These are phyloP conservation scores for Lerema accius DNA, from an alignment of 1,140 invertebrate genomes.

Conservation along the genomic window DNA sequence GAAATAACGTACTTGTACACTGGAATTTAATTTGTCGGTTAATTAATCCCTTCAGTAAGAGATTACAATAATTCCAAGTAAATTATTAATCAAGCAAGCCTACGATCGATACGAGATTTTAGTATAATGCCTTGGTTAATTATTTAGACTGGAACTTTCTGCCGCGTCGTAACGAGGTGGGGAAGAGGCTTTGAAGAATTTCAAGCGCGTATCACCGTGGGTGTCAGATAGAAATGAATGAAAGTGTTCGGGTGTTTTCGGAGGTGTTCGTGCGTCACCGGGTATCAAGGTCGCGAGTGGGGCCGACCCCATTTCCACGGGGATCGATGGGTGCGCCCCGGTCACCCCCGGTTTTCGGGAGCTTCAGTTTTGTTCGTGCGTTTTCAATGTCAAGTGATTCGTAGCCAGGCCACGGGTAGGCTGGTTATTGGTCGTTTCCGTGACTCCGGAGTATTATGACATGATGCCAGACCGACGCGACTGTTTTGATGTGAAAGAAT, in stretches of 20 bases:
- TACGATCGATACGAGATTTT: slow-evolving; percentile 1
- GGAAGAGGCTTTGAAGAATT: slow-evolving; percentile 8
- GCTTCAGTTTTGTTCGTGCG: slow-evolving; percentile 48
- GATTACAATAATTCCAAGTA: background rate
- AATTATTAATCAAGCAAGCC: background rate
- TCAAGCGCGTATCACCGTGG: slow-evolving; percentile 25
- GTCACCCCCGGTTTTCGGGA: slow-evolving; percentile 58
- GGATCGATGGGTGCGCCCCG: slow-evolving; percentile 68
- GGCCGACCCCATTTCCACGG: slow-evolving; percentile 66
- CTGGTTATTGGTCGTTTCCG: slow-evolving; percentile 60
- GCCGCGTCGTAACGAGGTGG: slow-evolving; percentile 12
- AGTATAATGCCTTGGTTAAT: slow-evolving; percentile 1
- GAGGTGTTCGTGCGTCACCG: slow-evolving; percentile 48
- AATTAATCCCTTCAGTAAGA: too few species aligned
- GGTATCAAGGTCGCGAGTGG: slow-evolving; percentile 58
- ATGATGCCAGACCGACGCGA: slow-evolving; percentile 28
- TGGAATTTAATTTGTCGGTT: too few species aligned
- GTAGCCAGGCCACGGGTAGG: slow-evolving; percentile 40
- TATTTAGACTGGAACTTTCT: slow-evolving; percentile 11
- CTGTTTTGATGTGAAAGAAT: slow-evolving; percentile 36
- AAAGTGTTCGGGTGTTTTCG: slow-evolving; percentile 54
- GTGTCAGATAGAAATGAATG: slow-evolving; percentile 51
- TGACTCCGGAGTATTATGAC: slow-evolving; percentile 50
- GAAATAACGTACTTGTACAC: too few species aligned
- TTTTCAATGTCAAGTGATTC: slow-evolving; percentile 79